Base-by-base conservation (phyloP, 2,888 invertebrate species). In the Cosmia trapezina region DNA sequence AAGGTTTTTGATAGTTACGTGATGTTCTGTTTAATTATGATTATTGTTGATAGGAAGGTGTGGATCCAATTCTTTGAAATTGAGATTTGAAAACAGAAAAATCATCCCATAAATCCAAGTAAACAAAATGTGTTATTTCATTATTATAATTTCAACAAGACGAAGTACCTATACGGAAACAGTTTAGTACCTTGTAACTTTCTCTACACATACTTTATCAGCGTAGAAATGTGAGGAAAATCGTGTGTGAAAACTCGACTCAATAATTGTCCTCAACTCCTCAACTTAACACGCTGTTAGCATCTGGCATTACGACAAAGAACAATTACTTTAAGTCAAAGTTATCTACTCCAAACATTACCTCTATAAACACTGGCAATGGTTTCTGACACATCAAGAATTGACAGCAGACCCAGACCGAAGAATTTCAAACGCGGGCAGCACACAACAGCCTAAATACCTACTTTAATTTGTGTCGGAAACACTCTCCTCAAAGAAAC, bases 141-240 rank as follows among this genome's bases (percentile, higher is more conserved):
- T 17, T 2, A 54, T 8, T 54, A 54, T 8, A 14, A 54, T 54
- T 28, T 14, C 8, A 54, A 28, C 17, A 54, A 54, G 8, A 28
- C 14, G 14, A 8, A 28, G 17, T 22, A 17, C 28, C 8, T 28
- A 22, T 7, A 56, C 28, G 5, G 8, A 19, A 9, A 56, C 17
- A 17, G 1, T n/a, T 41, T 1, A 2, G 3, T 17, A 17, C 4
- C 7, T 45, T 19, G 28, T 19, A n/a, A n/a, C 14, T 63, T 69
- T 51, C 70, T 69, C 49, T 8, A n/a, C n/a, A 28, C 5, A 28
- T 8, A 28, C 5, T 41, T 28, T 57, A 12, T 14, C 33, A 19
- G 59, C 14, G 9, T 19, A 28, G 45, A 22, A 70, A 70, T 54
- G 17, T 70, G 14, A 45, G 19, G 9, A 45, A 70, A 70, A 45